A percentile compares a stretch with the other conserved stretches of the same genome.
Evolutionary conservation across 2,888 invertebrate species (phyloP).

Genomic region (Adelphocoris suturalis): DNA sequence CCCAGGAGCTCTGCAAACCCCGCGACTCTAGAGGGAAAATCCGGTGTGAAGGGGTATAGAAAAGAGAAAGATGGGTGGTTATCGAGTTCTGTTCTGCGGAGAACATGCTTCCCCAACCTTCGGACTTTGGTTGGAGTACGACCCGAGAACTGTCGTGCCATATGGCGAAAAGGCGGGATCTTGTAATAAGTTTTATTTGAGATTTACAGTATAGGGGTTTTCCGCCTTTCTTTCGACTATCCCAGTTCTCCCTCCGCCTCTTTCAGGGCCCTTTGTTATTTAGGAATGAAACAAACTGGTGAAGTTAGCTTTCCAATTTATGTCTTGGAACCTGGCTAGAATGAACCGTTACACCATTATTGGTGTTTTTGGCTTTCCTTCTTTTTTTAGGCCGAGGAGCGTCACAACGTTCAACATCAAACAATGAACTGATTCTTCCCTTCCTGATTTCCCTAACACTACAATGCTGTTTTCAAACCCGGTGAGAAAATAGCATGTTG

Average conservation of each 20-base stretch:
- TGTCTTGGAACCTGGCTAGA: neutral
- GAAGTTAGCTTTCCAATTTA: neutral
- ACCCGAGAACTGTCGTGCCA: constrained; percentile 60
- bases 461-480: no score
- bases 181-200: constrained; percentile 56
- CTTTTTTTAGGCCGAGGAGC: no score
- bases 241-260: neutral
- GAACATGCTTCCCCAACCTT: constrained; percentile 28
- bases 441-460: no score
- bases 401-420: no score
- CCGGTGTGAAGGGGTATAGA: neutral
- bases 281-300: neutral
- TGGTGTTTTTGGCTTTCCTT: no score
- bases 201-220: constrained; percentile 51
- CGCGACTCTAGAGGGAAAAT: neutral
- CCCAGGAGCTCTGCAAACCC: neutral
- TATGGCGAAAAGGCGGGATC: constrained; percentile 62
- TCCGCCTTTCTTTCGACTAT: constrained; percentile 1
- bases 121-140: constrained; percentile 5
- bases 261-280: neutral
- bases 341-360: neutral
- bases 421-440: no score
- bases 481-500: no score
- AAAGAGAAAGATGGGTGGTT: constrained; percentile 36
- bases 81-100: constrained; percentile 36